Percentiles rank a stretch among this genome's conserved stretches.
Evolutionary conservation across 2,888 invertebrate species (phyloP).

Genomic region (Diploptera punctata): DNA sequence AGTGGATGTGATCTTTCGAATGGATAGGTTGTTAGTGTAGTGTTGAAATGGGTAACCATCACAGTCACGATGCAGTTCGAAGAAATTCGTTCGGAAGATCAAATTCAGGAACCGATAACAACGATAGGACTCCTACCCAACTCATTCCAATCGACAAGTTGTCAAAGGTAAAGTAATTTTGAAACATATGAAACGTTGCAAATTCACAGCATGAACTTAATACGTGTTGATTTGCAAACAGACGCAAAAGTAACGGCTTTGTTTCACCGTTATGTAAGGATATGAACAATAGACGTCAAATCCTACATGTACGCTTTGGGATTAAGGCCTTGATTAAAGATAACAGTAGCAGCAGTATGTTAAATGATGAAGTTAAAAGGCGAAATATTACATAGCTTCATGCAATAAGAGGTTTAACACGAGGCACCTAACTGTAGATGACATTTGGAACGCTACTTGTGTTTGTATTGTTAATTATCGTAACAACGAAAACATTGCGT

Average conservation of each 20-base stretch:
- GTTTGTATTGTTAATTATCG: no score
- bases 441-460: no score
- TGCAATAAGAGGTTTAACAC: no score
- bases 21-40: not conserved
- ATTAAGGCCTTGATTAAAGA: no score
- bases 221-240: not conserved
- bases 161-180: conserved; percentile 64
- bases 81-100: conserved; percentile 16
- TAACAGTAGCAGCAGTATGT: no score
- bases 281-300: not conserved
- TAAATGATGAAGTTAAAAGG: no score
- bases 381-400: no score
- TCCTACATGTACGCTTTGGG: not conserved
- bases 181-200: not conserved
- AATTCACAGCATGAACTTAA: not conserved
- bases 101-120: not conserved
- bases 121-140: conserved; percentile 56
- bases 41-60: conserved; percentile 39
- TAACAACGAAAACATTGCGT: no score
- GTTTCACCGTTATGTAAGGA: conserved; percentile 10
- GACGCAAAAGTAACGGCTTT: not conserved
- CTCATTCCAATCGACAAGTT: conserved; percentile 78
- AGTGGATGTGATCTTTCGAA: not conserved
- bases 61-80: conserved; percentile 46
- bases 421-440: no score